These are phyloP conservation scores for Sebastes vulpes DNA, from an alignment of 2,797 vertebrate genomes.

Conservation along the genomic window DNA sequence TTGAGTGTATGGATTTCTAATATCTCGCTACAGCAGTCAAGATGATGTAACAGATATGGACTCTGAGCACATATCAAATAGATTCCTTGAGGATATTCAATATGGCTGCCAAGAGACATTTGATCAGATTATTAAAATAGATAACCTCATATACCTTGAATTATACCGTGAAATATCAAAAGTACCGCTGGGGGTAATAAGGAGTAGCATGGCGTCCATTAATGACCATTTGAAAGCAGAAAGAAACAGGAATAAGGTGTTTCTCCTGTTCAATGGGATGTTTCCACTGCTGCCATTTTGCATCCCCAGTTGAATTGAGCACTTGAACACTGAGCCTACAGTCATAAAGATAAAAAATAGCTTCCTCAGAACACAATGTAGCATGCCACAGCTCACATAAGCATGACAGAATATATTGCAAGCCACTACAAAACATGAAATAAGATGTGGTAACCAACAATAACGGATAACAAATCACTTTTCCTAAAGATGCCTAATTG, in stretches of 20 bases:
- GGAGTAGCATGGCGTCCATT: background rate
- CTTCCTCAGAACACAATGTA: background rate
- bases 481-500: background rate
- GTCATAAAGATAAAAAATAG: background rate
- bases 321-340: background rate
- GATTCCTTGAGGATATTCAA: conserved; percentile 66
- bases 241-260: background rate
- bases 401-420: background rate
- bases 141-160: conserved; percentile 60
- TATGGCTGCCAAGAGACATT: conserved; percentile 56
- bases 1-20: conserved; percentile 82
- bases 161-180: conserved; percentile 47
- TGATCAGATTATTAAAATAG: conserved; percentile 71
- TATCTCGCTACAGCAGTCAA: conserved; percentile 75
- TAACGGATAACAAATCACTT: background rate
- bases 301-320: background rate
- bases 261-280: background rate
- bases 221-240: conserved; percentile 17
- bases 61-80: conserved; percentile 71
- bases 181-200: conserved; percentile 43
- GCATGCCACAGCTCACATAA: background rate
- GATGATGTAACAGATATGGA: conserved; percentile 76
- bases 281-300: conserved; percentile 15
- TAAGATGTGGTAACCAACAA: background rate
- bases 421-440: background rate